Evolutionary conservation across 2,113 vertebrate genomes (phyloP), one percentile per base, ranked within the genome.

Genomic region (Hippopotamus amphibius): DNA sequence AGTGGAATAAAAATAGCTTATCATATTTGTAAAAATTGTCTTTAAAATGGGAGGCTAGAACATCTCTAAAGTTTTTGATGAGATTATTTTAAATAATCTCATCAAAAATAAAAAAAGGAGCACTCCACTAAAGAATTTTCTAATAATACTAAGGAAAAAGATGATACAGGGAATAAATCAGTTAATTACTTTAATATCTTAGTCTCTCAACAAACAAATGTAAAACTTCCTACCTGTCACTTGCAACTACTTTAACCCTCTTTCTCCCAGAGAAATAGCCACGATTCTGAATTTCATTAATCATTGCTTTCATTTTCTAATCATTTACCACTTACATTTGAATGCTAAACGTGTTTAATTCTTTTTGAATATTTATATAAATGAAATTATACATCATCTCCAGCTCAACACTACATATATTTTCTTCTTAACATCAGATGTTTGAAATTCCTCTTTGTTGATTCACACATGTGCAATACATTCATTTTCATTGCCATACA

Each of bases 21-120:
- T 28, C 55, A 37, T 92, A 12, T 96, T 43, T 46, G 33, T 0
- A 89, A 81, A 97, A 97, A 68, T 33, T 55, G 68, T 53, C 22
- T 88, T 97, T 97, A 96, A 81, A 97, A 97, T 97, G 69, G 12
- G 59, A 97, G 11, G 81, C 50, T 41, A 85, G 26, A 97, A 85
- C 15, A 93, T 63, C 28, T 10, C 28, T 37, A 77, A 92, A 30
- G 21, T 68, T 81, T 80, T 71, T 76, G 37, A 53, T 53, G 61
- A 89, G n/a, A 69, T 82, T 55, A 46, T 66, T 89, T 69, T n/a
- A 82, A 95, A 26, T 50, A 71, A 80, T 69, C 63, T 79, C 28
- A 74, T 87, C 14, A 69, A 71, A 93, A 77, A n/a, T 83, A 41
- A 79, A 68, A 83, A 81, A 41, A 15, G 15, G 4, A 71, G 6